Base-by-base conservation (phyloP, 2,797 vertebrate genomes). In the Gallinago stenura region DNA sequence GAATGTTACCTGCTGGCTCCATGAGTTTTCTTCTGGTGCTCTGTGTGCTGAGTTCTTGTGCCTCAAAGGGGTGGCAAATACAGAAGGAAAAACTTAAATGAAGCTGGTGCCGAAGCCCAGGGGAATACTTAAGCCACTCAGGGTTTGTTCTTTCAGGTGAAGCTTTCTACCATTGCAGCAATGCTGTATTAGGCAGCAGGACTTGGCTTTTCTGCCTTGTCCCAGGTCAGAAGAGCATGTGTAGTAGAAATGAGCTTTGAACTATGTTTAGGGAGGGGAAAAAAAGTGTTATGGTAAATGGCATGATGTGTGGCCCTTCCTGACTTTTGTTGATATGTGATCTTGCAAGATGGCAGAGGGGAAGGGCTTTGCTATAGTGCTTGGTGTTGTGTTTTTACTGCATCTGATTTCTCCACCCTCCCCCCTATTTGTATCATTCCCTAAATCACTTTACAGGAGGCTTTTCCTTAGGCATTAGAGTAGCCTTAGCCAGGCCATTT, bases 401-500 rank as follows among this genome's bases (percentile, higher is more conserved):
- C 1, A 3, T 43, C 70, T 89, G 41, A 71, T 86, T 83, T 66
- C 57, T 77, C 31, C n/a, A 37, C 30, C 58, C 26, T 30, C 6
- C 9, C 10, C 43, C 8, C 5, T 1, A 7, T 39, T 89, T 6
- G 2, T 95, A 69, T 94, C 80, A 53, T 90, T 94, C 72, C 85
- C 85, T 68, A 76, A 84, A 87, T 79, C 70, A 60, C 83, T 93
- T 92, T 84, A 73, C 8, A 6, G 80, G 66, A 94, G 81, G 69
- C 45, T 90, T 88, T 93, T 95, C 85, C 82, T 68, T 68, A 39
- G 45, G 57, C 30, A 9, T 57, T 93, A 64, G 25, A 83, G 87
- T 84, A 80, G 90, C 89, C 77, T 85, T 68, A 79, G 64, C 83
- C 85, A 89, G 80, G 94, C 68, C 88, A 64, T 87, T 96, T 97